phyloP scores from a whole-genome alignment of 2,797 vertebrate genomes.

The Holocentrus rufus region DNA sequence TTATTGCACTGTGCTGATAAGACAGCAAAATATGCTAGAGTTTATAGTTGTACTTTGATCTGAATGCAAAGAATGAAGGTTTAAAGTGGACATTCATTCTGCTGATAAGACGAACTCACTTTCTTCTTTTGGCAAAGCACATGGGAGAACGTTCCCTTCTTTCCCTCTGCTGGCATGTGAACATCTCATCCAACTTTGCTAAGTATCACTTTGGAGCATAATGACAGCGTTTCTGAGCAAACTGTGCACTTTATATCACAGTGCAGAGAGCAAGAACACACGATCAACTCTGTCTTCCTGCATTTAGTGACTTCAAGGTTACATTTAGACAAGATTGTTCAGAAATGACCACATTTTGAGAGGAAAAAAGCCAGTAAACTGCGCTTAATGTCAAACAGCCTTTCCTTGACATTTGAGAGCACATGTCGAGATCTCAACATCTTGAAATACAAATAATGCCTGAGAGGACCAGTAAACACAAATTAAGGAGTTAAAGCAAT shows the following conservation, averaged over 20 bases:
- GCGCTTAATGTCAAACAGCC: slow-evolving; percentile 29
- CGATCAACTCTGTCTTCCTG: slow-evolving; percentile 39
- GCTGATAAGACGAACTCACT: slow-evolving; percentile 35
- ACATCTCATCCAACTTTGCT: slow-evolving; percentile 67
- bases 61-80: neutral
- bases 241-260: slow-evolving; percentile 66
- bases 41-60: neutral
- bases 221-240: slow-evolving; percentile 70
- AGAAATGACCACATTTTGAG: slow-evolving; percentile 35
- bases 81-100: slow-evolving; percentile 26
- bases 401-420: slow-evolving; percentile 36
- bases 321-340: slow-evolving; percentile 55
- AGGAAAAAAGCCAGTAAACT: slow-evolving; percentile 33
- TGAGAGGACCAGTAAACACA: no score
- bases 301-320: slow-evolving; percentile 33
- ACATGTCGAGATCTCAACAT: neutral
- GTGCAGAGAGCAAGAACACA: slow-evolving; percentile 50
- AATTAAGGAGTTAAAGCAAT: no score
- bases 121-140: slow-evolving; percentile 44
- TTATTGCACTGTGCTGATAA: no score
- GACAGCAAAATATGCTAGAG: neutral
- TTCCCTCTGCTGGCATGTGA: slow-evolving; percentile 56
- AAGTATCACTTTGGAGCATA: slow-evolving; percentile 73
- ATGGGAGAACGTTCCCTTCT: slow-evolving; percentile 59
- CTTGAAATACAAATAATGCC: no score